Evolutionary conservation across 2,888 invertebrate species (phyloP), one percentile per base, ranked within the genome.

Genomic region (Ophioninae sp.): DNA sequence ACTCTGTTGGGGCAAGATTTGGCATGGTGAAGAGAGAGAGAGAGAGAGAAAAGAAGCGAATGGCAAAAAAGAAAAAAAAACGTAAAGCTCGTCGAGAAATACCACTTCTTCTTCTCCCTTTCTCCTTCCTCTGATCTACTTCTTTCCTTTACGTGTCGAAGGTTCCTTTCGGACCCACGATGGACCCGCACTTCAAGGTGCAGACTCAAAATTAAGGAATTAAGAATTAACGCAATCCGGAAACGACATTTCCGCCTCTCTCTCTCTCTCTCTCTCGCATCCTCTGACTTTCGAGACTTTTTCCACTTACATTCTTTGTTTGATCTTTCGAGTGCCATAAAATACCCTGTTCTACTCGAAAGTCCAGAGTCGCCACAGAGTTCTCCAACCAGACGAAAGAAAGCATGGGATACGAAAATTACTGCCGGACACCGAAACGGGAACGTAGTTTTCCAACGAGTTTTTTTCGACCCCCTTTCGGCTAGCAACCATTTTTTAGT

Each of bases 151-250:
- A 30, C 3, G 22, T 61, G 6, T 44, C 17, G 30, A 41, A 73
- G 23, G 44, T 51, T 74, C 39, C 23, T 75, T 65, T 79, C 59
- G 79, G 83, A 77, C 79, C 75, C 74, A 78, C 56, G 68, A 72
- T 81, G 44, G 84, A 81, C 86, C 86, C 83, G 86, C 87, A 87
- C 87, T 90, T 90, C 88, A 89, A 87, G 88, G 87, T 86, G 61
- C 87, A 87, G 81, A 86, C 89, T 88, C 87, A 88, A 89, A 89
- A 91, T 91, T 89, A 90, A 89, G 89, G 89, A 90, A 91, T 91
- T 90, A 91, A 91, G 88, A 91, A 91, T 91, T 91, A 90, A 91
- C 88, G 89, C 86, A 82, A 87, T 86, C 84, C 83, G 88, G 86
- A 88, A 89, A 87, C 87, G 88, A 85, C 86, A 81, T 67, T 86